phyloP scores from a whole-genome alignment of 2,888 invertebrate genomes.

The Pheosia tremula region DNA sequence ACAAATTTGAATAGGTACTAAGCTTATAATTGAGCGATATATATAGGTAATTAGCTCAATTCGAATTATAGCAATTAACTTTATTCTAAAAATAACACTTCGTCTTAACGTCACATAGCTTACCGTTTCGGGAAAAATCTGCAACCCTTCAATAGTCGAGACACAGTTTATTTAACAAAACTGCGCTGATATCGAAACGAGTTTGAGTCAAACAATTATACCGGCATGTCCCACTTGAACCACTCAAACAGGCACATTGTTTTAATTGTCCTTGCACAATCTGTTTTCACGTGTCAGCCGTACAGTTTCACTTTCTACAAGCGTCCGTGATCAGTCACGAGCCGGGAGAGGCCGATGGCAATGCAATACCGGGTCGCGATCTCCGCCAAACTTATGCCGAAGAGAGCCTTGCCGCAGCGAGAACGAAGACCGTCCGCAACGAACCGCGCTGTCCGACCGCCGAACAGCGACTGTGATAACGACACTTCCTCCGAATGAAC shows the following conservation, averaged over 20 bases:
- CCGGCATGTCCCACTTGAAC: conserved; percentile 54
- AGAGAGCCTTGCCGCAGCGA: conserved; percentile 48
- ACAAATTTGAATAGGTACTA: not conserved
- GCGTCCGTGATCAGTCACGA: conserved; percentile 66
- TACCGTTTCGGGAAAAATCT: conserved; percentile 63
- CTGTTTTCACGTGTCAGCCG: conserved; percentile 62
- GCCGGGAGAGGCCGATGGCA: conserved; percentile 55
- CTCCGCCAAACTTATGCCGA: conserved; percentile 75
- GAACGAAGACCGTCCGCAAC: conserved; percentile 49
- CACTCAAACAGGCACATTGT: conserved; percentile 63
- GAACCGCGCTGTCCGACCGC: conserved; percentile 74
- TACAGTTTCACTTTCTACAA: conserved; percentile 75
- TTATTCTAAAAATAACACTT: not conserved
- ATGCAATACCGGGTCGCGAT: conserved; percentile 63
- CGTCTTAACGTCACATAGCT: conserved; percentile 35
- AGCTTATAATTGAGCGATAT: not conserved
- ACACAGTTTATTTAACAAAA: conserved; percentile 76
- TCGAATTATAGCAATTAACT: not conserved
- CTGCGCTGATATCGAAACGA: conserved; percentile 78
- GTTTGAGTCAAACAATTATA: conserved; percentile 60
- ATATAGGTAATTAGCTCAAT: not conserved
- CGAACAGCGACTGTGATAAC: conserved; percentile 83
- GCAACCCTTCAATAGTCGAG: conserved; percentile 72
- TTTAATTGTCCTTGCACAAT: conserved; percentile 66
- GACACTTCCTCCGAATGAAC: conserved; percentile 76